Evolutionary conservation across 2,113 vertebrate genomes (phyloP).

Genomic region (Bubo bubo): DNA sequence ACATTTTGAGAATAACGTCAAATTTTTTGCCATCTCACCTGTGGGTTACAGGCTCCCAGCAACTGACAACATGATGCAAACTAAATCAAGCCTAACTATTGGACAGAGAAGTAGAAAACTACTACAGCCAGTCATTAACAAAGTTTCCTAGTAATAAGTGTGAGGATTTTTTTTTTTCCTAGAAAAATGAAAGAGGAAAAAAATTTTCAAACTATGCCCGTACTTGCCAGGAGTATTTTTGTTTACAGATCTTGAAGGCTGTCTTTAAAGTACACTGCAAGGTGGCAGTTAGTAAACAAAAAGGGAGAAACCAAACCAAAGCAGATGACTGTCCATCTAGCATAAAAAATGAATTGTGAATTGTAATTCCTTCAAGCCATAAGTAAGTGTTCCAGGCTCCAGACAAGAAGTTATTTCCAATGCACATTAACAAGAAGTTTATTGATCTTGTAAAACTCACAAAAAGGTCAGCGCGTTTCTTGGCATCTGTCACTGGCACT

Average conservation of each 20-base stretch:
- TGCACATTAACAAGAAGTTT: not conserved
- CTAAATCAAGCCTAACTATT: not conserved
- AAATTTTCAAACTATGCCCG: not conserved
- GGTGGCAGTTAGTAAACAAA: not conserved
- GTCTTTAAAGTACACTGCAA: not conserved
- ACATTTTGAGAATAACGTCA: not conserved
- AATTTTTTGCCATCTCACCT: not conserved
- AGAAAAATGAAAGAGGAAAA: not conserved
- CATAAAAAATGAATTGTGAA: not conserved
- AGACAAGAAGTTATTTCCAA: not conserved
- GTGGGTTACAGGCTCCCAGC: not conserved
- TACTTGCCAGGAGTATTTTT: not conserved
- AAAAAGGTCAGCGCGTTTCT: not conserved
- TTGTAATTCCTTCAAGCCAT: not conserved
- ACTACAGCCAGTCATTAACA: not conserved
- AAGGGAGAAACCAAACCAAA: not conserved
- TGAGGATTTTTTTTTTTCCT: not conserved
- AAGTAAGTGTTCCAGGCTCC: not conserved
- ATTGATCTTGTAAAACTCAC: not conserved
- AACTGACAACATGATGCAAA: not conserved
- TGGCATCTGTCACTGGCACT: not conserved
- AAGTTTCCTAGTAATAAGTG: not conserved
- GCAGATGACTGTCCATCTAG: not conserved
- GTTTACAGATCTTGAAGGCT: not conserved
- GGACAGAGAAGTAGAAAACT: not conserved